Base-by-base conservation (phyloP, 2,797 vertebrate species). In the Coccyzus lansbergi region DNA sequence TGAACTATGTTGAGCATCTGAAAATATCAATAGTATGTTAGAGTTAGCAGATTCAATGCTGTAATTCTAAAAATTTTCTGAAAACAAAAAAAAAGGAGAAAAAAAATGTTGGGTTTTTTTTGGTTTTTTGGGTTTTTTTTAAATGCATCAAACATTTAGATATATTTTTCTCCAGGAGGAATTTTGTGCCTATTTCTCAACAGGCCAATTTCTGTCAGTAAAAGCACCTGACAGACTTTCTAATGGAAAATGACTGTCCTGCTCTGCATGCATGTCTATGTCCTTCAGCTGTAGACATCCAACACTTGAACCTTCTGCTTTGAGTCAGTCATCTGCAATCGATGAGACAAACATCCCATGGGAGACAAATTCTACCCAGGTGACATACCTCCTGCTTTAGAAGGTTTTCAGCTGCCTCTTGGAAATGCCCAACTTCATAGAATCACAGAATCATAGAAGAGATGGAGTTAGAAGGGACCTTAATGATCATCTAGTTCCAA, bases 211-310 rank as follows among this genome's bases (percentile, higher is more conserved):
- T 19, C 33, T 69, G 31, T 20, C 14, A 78, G 17, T 5, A 59
- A 48, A 72, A 38, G 2, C 13, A 52, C 36, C 29, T 21, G n/a
- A 51, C 3, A 52, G 38, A 7, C 8, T 40, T 65, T 38, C 16
- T 31, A 40, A 31, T 1, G 7, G 33, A 52, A 34, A 34, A 58
- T 3, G 2, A 4, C 29, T 38, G 11, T 44, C 52, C 42, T 63
- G n/a, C 19, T 63, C 21, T 60, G 10, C 29, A 22, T 25, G 48
- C 0, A 0, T 8, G 34, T 14, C 49, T 76, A 10, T 12, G n/a
- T 46, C 26, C 13, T n/a, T 15, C 15, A 49, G 25, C 40, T 55
- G 15, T 42, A 49, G 64, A 7, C 24, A 68, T 48, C 26, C 26
- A 62, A 22, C 15, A 76, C 10, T 9, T 29, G 28, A 58, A 44